phyloP scores from a whole-genome alignment of 2,113 vertebrate genomes.

The Nymphicus hollandicus region DNA sequence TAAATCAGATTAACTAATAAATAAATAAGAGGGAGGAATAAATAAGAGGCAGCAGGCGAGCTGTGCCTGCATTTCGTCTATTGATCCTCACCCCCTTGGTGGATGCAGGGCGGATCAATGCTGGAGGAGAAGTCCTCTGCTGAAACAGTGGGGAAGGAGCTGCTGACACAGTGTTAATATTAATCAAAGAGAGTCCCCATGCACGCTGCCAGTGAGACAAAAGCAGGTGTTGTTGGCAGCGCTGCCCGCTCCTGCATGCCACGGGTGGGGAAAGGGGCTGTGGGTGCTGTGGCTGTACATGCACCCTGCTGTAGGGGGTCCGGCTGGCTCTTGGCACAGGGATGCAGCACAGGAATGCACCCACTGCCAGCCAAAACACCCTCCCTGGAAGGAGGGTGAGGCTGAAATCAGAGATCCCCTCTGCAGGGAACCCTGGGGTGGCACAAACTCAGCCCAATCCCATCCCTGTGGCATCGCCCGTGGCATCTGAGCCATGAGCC shows the following conservation, averaged over 20 bases:
- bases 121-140: slow-evolving; percentile 45
- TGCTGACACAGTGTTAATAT: background rate
- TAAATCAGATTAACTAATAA: background rate
- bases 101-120: slow-evolving; percentile 52
- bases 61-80: slow-evolving; percentile 34
- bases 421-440: background rate
- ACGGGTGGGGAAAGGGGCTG: background rate
- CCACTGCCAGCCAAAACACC: accelerated
- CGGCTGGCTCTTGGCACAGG: accelerated
- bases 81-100: slow-evolving; percentile 37
- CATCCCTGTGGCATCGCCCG: accelerated
- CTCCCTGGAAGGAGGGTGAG: background rate
- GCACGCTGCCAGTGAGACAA: slow-evolving; percentile 8
- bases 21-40: slow-evolving; percentile 46
- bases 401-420: background rate
- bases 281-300: background rate
- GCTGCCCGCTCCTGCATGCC: background rate
- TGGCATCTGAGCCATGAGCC: accelerated
- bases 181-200: background rate
- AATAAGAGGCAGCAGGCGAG: background rate
- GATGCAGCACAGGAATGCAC: accelerated
- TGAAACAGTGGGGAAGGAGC: background rate
- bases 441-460: background rate
- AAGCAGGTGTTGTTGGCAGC: background rate
- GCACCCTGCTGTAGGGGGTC: background rate